Base-by-base conservation (phyloP, 2,797 vertebrate species). In the Sebastes trivittatus region DNA sequence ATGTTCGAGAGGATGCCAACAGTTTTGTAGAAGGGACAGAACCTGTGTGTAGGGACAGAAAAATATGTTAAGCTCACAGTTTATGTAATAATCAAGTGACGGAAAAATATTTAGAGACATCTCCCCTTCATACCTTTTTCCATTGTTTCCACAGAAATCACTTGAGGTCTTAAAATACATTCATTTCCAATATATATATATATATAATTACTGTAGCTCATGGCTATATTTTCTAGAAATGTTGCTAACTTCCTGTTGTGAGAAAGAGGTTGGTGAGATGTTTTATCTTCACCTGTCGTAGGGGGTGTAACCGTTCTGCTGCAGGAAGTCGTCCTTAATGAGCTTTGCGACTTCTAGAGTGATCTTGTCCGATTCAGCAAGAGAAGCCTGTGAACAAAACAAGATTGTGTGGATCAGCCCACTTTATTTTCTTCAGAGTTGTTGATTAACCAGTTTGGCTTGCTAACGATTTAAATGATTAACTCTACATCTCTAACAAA, bases 1-100 rank as follows among this genome's bases (percentile, higher is more conserved):
- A 96, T 99, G 92, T 99, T 99, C 74, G 97, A 98, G 83, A 99
- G 96, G 94, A 99, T 97, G 56, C 98, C 98, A 13, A 99, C 98
- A 0, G 98, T 99, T 93, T 99, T 99, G 89, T 99, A 99, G 94
- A 99, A 99, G 1, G 98, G 98, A 85, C 98, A 99, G 93, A 99
- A 99, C 93, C 98, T 99, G 90, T 46, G 20, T 7, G 46, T 2
- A 4, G 20, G 36, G 18, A 36, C 9, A 62, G 27, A 52, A 54
- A 1, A 46, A 23, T 2, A 29, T 25, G 25, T 72, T 62, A 80
- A n/a, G 14, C 25, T 77, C 13, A 30, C 3, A 3, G 54, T 22
- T 69, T n/a, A 46, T 22, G 4, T 8, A 49, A 73, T 2, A 5
- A 63, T 72, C 20, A 34, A 6, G 5, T 27, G 7, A 58, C 14